Evolutionary conservation across 2,113 vertebrate genomes (phyloP), one percentile per base, ranked within the genome.

Genomic region (Circaetus cinerascens): DNA sequence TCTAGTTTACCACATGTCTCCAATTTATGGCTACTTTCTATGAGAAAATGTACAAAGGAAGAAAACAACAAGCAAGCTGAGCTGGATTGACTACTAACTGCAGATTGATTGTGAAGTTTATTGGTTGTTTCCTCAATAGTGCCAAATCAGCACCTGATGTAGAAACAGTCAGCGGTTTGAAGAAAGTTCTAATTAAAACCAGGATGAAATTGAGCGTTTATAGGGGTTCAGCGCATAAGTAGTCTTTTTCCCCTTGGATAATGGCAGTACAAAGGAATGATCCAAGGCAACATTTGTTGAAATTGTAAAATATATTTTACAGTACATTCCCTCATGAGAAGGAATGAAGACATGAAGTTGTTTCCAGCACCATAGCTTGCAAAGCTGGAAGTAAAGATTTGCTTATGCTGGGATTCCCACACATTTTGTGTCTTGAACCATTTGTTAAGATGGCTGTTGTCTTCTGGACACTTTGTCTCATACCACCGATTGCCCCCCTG

Each of bases 21-120:
- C 88, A 97, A 95, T 97, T 97, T 96, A 96, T 96, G 97, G 88
- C 68, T 96, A 25, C 68, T 97, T 96, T 97, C 91, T 95, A 75
- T 97, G 80, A 97, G 88, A 97, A 97, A 95, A 84, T 72, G 91
- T 95, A 96, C 87, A 96, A 97, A 97, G 79, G 67, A 86, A 92
- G 81, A 93, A 94, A 96, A 86, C 94, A 97, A 93, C 83, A 89
- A 93, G 85, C 67, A 86, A 91, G 64, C 80, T 9, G 14, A 97
- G 69, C 72, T 83, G 75, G 88, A 87, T 84, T 98, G 93, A 93
- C 86, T 96, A 63, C 92, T 97, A 78, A 96, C 81, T 96, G 96
- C 91, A 95, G 91, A 97, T 97, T 97, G 95, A 96, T 97, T 96
- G 92, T 96, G 95, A 96, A 96, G 83, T 97, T 97, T 97, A 95